Conservation (phyloP, 2,888 invertebrate species). For the Andrena flavipes region DNA sequence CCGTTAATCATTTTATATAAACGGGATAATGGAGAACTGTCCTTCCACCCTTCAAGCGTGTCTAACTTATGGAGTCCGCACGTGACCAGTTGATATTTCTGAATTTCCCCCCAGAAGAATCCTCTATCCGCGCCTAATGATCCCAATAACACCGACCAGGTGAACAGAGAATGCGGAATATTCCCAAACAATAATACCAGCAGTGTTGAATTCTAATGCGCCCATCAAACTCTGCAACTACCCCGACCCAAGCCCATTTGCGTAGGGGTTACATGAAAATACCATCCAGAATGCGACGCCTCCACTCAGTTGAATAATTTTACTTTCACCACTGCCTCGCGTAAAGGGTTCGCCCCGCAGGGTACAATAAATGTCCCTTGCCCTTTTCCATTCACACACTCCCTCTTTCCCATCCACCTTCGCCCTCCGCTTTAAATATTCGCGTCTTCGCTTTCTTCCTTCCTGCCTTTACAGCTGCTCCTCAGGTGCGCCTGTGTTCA, state of each 20-base stretch:
- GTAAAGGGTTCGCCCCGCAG: neutral
- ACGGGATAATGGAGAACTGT: neutral
- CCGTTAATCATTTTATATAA: neutral
- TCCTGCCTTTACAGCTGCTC: neutral
- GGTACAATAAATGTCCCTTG: neutral
- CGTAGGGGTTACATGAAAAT: neutral
- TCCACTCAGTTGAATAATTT: neutral
- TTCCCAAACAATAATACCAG: no score
- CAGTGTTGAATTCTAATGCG: no score
- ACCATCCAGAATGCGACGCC: neutral
- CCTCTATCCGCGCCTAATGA: no score
- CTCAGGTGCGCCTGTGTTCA: neutral
- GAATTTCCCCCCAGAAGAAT: no score
- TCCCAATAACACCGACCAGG: no score
- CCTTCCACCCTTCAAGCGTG: neutral
- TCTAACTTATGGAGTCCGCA: neutral
- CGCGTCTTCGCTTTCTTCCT: neutral
- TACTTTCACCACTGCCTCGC: neutral
- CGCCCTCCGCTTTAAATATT: constrained; percentile 6
- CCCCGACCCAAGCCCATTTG: neutral
- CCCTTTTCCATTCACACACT: neutral
- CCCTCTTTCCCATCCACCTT: neutral
- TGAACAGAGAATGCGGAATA: no score
- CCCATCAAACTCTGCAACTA: neutral
- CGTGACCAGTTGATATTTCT: no score